Evolutionary conservation across 2,888 invertebrate genomes (phyloP).

Genomic region (Lochmaea capreae): DNA sequence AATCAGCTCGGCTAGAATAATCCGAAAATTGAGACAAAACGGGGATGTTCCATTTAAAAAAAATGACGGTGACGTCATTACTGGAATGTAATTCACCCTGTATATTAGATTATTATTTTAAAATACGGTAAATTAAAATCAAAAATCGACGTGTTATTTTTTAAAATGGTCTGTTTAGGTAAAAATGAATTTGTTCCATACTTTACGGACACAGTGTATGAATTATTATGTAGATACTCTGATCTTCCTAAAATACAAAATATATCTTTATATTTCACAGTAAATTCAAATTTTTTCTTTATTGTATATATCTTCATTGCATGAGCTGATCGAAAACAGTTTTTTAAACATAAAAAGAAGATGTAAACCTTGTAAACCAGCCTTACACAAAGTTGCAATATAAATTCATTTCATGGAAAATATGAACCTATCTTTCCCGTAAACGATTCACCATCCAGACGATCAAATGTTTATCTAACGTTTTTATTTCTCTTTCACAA

Average conservation of each 20-base stretch:
- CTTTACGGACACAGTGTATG: no score
- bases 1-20: no score
- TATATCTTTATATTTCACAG: background rate
- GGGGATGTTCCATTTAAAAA: no score
- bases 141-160: no score
- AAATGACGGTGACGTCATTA: no score
- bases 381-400: constrained; percentile 34
- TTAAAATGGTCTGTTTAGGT: no score
- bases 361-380: constrained; percentile 9
- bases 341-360: constrained; percentile 11
- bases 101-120: no score
- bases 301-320: constrained; percentile 5
- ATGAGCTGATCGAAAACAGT: constrained; percentile 15
- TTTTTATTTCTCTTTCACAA: constrained; percentile 18
- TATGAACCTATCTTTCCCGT: constrained; percentile 35
- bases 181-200: no score
- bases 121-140: no score
- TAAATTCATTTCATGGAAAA: constrained; percentile 39
- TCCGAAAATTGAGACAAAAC: no score
- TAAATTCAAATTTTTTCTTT: background rate
- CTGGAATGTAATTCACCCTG: no score
- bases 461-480: constrained; percentile 28
- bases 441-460: constrained; percentile 28
- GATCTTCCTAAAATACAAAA: background rate
- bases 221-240: no score